Base-by-base conservation (phyloP, 2,113 vertebrate genomes). In the Marmota monax region DNA sequence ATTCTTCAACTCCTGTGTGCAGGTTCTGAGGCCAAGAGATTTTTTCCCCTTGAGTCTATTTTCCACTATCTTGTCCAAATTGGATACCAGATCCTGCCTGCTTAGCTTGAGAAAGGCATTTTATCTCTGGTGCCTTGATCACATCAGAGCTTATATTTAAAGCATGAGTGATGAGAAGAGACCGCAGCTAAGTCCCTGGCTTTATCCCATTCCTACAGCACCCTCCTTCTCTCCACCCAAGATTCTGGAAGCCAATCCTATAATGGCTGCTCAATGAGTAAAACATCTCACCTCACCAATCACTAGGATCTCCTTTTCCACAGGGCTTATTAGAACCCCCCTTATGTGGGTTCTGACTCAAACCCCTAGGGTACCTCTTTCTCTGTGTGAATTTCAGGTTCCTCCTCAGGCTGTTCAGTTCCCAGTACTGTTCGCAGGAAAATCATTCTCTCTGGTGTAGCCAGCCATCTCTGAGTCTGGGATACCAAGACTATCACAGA, bases 141-240 rank as follows among this genome's bases (percentile, higher is more conserved):
- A 37, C 97, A 96, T 97, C 96, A 97, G 96, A 73, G 97, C 97
- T 97, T 97, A 97, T 97, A 97, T 98, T 98, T 96, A 97, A 97
- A 95, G 93, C 80, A 97, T 97, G 97, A 98, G 97, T 80, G 92
- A 96, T 93, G 90, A 98, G 77, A 96, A 92, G 92, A 96, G 92
- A 95, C 84, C 0, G 42, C 42, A 53, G 92, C 85, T 56, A 39
- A 61, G 53, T 82, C 78, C 90, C 78, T 93, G 87, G 86, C 96
- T 91, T 70, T 45, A 53, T 53, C 84, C 61, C 69, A 89, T 70
- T 37, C 78, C 79, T 77, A 27, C 10, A 48, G 56, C 51, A 27
- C 85, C 69, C 56, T 39, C 82, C 67, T 91, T 12, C n/a, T 97
- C 63, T 65, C 29, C 7, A 34, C 25, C 4, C 4, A 88, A 79